phyloP scores from a whole-genome alignment of 2,113 vertebrate genomes.

The Camelus bactrianus region DNA sequence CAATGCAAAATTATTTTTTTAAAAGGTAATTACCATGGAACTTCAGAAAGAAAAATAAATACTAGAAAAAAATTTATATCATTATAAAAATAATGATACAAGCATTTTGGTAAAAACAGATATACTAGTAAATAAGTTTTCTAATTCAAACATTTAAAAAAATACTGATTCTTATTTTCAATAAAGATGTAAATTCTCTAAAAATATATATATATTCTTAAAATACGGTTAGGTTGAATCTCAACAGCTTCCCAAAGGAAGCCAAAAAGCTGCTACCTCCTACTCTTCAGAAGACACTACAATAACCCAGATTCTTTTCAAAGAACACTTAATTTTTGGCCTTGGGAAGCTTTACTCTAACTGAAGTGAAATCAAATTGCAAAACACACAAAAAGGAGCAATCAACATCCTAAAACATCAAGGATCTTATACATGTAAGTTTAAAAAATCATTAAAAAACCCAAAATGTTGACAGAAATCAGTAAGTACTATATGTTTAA shows the following conservation, averaged over 20 bases:
- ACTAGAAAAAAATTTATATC: neutral
- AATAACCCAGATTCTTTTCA: neutral
- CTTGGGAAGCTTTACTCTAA: neutral
- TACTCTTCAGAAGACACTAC: slow-evolving; percentile 1
- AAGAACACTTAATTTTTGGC: slow-evolving; percentile 30
- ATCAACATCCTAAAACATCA: neutral
- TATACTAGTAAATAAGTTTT: slow-evolving; percentile 2
- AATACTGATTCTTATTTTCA: slow-evolving; percentile 33
- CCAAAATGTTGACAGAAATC: neutral
- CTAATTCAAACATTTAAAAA: slow-evolving; percentile 22
- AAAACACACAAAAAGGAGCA: neutral
- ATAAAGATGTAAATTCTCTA: neutral
- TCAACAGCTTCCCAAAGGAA: neutral
- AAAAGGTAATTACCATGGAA: neutral
- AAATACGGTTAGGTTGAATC: slow-evolving; percentile 35
- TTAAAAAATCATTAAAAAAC: neutral
- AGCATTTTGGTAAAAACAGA: slow-evolving; percentile 9
- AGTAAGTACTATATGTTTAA: neutral
- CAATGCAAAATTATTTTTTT: neutral
- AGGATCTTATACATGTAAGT: neutral
- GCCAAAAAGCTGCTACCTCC: neutral
- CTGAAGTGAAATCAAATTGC: slow-evolving; percentile 23
- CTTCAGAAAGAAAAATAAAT: neutral
- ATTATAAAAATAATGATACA: slow-evolving; percentile 30
- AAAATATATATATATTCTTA: neutral